Evolutionary conservation across 1,140 invertebrate genomes (phyloP).

Genomic region (Archegozetes longisetosus): DNA sequence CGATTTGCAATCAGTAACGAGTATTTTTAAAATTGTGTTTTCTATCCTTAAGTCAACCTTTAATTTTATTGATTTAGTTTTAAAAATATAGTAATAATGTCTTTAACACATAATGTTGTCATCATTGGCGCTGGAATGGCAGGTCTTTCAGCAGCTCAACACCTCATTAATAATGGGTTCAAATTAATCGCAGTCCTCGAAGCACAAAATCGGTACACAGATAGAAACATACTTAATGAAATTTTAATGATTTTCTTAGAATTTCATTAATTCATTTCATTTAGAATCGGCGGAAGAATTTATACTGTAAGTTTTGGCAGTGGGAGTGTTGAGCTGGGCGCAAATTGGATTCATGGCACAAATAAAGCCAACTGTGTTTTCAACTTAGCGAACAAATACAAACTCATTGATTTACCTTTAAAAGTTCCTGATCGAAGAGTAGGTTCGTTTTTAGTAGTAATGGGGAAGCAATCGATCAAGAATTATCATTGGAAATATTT

Average conservation of each 20-base stretch:
- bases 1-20: too few relatives aligned
- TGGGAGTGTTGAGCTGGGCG: constrained; percentile 30
- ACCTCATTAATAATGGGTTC: constrained; percentile 25
- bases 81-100: too few relatives aligned
- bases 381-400: constrained; percentile 44
- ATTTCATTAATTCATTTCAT: neutral
- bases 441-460: constrained; percentile 18
- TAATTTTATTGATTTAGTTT: too few relatives aligned
- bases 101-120: too few relatives aligned
- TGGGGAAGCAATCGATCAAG: constrained; percentile 8
- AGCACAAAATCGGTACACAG: constrained; percentile 25
- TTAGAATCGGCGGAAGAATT: constrained; percentile 8
- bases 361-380: constrained; percentile 25
- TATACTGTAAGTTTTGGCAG: constrained; percentile 10
- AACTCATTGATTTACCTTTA: constrained; percentile 13
- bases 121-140: constrained; percentile 35
- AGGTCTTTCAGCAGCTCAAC: constrained; percentile 31
- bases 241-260: neutral
- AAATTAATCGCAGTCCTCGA: constrained; percentile 30
- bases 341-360: constrained; percentile 35
- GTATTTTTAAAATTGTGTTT: too few relatives aligned
- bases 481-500: constrained; percentile 12
- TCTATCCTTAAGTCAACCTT: too few relatives aligned
- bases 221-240: too few relatives aligned
- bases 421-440: constrained; percentile 15